phyloP scores from a whole-genome alignment of 2,888 invertebrate species.

The Phasia obesa region DNA sequence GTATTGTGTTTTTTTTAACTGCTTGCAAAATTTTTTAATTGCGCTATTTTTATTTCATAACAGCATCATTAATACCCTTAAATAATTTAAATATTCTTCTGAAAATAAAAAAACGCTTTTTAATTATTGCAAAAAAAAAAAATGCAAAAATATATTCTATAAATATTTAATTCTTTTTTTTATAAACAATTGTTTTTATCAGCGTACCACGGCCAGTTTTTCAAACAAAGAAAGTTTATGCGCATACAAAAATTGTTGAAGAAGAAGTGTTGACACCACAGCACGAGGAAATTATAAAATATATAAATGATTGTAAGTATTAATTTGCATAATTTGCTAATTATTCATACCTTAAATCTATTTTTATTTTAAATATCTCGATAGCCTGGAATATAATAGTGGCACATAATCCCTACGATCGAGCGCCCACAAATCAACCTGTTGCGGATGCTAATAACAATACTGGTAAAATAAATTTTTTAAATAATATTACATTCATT shows the following conservation, averaged over 20 bases:
- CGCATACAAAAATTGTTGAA: constrained; percentile 82
- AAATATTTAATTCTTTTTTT: constrained; percentile 1
- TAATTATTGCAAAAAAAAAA: not conserved
- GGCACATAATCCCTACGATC: constrained; percentile 81
- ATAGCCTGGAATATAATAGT: constrained; percentile 82
- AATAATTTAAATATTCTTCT: not conserved
- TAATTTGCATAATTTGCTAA: not conserved
- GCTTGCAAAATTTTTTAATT: not conserved
- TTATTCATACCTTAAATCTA: too few species aligned
- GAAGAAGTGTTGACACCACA: constrained; percentile 88
- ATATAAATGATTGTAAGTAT: constrained; percentile 92
- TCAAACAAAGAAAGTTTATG: constrained; percentile 83
- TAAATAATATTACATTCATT: too few species aligned
- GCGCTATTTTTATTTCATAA: not conserved
- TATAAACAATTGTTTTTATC: constrained; percentile 32
- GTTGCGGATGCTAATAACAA: constrained; percentile 77
- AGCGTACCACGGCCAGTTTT: constrained; percentile 93
- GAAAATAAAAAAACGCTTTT: not conserved
- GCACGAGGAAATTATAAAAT: constrained; percentile 93
- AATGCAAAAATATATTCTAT: not conserved
- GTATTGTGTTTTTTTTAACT: too few species aligned
- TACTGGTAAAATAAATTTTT: constrained; percentile 72
- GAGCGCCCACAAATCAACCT: constrained; percentile 62
- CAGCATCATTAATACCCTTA: not conserved
- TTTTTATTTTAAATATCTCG: not conserved